A percentile compares a stretch with the other conserved stretches of the same genome.
phyloP scores from a whole-genome alignment of 2,113 vertebrate genomes.

The Morphnarchus princeps region DNA sequence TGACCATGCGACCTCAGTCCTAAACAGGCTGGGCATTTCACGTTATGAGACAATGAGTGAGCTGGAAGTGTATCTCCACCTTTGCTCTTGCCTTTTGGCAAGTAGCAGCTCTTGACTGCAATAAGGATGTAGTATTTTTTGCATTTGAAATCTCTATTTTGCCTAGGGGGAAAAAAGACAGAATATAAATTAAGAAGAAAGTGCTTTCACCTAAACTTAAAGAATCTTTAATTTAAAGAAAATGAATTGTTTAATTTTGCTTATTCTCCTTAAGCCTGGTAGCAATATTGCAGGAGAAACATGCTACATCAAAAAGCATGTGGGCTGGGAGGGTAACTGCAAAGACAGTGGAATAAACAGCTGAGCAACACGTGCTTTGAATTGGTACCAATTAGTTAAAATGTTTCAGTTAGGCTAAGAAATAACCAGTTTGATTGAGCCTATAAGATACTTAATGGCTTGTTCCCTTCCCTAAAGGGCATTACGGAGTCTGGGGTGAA shows the following conservation, averaged over 20 bases:
- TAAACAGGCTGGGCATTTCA: neutral
- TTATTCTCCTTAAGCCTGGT: neutral
- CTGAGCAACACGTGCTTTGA: neutral
- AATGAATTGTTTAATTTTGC: fast-evolving
- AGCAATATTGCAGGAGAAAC: neutral
- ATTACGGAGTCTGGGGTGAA: fast-evolving
- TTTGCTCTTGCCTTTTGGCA: neutral
- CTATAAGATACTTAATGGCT: neutral
- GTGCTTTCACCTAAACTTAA: neutral
- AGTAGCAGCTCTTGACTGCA: neutral
- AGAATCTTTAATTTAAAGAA: neutral
- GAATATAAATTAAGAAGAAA: neutral
- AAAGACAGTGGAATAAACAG: neutral
- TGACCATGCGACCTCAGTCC: neutral
- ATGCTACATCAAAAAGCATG: neutral
- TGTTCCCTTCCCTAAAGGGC: fast-evolving
- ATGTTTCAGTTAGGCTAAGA: neutral
- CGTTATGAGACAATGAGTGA: neutral
- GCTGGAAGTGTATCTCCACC: neutral
- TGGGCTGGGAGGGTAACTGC: neutral
- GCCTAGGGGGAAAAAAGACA: fast-evolving
- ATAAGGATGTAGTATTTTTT: neutral
- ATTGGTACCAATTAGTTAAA: neutral
- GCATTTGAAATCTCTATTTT: neutral
- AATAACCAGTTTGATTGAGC: neutral